Evolutionary conservation across 2,113 vertebrate species (phyloP).

Genomic region (Amphiprion percula): DNA sequence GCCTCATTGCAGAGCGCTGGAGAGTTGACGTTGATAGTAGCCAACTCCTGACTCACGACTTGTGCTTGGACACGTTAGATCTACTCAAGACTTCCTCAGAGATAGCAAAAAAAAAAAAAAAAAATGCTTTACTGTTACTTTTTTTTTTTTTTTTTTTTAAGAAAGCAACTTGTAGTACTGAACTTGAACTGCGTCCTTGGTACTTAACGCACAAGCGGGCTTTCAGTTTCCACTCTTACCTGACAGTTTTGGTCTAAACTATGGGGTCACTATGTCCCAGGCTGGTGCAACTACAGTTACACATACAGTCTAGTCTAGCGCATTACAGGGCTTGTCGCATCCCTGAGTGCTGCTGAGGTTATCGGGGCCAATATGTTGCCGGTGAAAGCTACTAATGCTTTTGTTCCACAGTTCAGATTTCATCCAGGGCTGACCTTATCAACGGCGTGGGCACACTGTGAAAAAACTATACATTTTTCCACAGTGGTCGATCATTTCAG

Average conservation of each 20-base stretch:
- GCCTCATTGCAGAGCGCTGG: conserved; percentile 63
- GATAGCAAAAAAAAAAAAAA: background rate
- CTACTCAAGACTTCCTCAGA: conserved; percentile 6
- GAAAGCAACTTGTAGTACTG: background rate
- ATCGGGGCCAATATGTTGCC: conserved; percentile 34
- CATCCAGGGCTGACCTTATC: background rate
- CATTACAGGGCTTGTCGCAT: conserved; percentile 63
- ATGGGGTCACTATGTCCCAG: background rate
- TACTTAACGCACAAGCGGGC: background rate
- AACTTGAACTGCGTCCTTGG: background rate
- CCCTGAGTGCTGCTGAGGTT: conserved; percentile 49
- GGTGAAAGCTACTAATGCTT: conserved; percentile 15
- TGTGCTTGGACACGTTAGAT: conserved; percentile 13
- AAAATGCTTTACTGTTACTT: background rate
- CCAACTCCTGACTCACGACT: conserved; percentile 71
- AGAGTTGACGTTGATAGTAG: conserved; percentile 59
- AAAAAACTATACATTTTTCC: background rate
- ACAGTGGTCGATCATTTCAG: conserved; percentile 26
- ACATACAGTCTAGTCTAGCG: conserved; percentile 62
- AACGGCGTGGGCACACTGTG: background rate
- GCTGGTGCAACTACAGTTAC: conserved; percentile 34
- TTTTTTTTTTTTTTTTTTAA: conserved; percentile 6
- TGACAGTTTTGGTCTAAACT: conserved; percentile 9
- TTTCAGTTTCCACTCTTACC: background rate
- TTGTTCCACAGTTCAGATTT: conserved; percentile 8